phyloP scores from a whole-genome alignment of 2,113 vertebrate genomes.

The Anguilla japonica region DNA sequence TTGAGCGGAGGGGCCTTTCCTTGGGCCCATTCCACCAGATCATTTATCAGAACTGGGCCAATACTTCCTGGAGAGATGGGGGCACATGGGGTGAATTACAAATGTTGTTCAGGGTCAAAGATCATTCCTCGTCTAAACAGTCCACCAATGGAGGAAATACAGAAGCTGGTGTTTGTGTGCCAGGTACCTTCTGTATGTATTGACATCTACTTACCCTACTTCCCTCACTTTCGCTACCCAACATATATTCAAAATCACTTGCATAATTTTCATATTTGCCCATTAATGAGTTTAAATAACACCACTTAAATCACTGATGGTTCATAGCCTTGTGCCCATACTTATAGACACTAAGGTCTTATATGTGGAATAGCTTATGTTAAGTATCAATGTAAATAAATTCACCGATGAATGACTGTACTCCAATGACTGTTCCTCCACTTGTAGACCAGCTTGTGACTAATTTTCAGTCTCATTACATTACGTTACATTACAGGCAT shows the following conservation, averaged over 20 bases:
- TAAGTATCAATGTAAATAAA: no score
- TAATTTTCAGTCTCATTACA: not conserved
- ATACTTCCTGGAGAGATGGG: conserved; percentile 58
- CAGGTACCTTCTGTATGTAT: conserved; percentile 28
- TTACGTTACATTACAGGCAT: no score
- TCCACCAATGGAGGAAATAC: conserved; percentile 63
- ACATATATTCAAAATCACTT: not conserved
- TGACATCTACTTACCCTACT: conserved; percentile 46
- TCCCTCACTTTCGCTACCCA: not conserved
- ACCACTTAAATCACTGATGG: not conserved
- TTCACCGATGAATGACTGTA: no score
- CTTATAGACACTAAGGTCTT: not conserved
- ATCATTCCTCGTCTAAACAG: conserved; percentile 65
- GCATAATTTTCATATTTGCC: not conserved
- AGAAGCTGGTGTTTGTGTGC: conserved; percentile 68
- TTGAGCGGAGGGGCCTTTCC: conserved; percentile 69
- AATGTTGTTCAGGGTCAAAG: conserved; percentile 65
- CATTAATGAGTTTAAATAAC: not conserved
- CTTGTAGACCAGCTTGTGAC: not conserved
- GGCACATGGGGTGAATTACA: conserved; percentile 64
- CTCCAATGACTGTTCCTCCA: not conserved
- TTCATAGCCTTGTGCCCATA: not conserved
- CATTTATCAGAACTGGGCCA: conserved; percentile 63
- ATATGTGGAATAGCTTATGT: no score
- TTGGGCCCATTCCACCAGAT: conserved; percentile 64